phyloP scores from a whole-genome alignment of 2,113 vertebrate species.

The Parotia lawesii region DNA sequence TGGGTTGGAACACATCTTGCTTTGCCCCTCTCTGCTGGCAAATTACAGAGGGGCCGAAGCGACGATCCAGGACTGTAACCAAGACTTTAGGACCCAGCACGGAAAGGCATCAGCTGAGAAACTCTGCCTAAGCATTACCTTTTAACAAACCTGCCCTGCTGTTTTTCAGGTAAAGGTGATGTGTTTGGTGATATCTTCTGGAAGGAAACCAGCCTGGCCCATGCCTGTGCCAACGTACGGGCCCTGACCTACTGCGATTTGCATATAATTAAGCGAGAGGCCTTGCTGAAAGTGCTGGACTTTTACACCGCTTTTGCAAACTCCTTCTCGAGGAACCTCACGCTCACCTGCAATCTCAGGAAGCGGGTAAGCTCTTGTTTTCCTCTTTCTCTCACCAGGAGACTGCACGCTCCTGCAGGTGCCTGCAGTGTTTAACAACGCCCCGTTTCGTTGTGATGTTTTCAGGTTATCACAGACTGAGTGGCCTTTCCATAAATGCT shows the following conservation, averaged over 20 bases:
- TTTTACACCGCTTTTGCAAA: constrained; percentile 95
- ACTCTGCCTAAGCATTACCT: neutral
- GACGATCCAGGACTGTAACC: too few relatives aligned
- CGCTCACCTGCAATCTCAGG: constrained; percentile 94
- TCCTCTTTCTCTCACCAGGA: neutral
- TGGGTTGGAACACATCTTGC: too few relatives aligned
- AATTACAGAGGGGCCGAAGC: too few relatives aligned
- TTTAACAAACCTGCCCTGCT: neutral
- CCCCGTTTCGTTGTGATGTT: neutral
- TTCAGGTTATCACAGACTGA: neutral
- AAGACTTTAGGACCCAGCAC: too few relatives aligned
- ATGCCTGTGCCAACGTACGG: constrained; percentile 90
- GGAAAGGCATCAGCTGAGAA: neutral
- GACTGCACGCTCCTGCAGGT: neutral
- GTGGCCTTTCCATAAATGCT: neutral
- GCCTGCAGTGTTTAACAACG: neutral
- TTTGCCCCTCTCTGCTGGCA: too few relatives aligned
- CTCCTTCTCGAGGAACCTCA: constrained; percentile 94
- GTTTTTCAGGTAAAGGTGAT: constrained; percentile 90
- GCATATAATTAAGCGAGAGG: constrained; percentile 92
- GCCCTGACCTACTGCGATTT: constrained; percentile 95
- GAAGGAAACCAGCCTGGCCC: constrained; percentile 93
- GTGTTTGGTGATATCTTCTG: constrained; percentile 97
- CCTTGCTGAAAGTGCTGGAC: constrained; percentile 92
- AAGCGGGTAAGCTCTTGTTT: constrained; percentile 80